Evolutionary conservation across 1,140 invertebrate genomes (phyloP).

Genomic region (Bradysia coprophila): DNA sequence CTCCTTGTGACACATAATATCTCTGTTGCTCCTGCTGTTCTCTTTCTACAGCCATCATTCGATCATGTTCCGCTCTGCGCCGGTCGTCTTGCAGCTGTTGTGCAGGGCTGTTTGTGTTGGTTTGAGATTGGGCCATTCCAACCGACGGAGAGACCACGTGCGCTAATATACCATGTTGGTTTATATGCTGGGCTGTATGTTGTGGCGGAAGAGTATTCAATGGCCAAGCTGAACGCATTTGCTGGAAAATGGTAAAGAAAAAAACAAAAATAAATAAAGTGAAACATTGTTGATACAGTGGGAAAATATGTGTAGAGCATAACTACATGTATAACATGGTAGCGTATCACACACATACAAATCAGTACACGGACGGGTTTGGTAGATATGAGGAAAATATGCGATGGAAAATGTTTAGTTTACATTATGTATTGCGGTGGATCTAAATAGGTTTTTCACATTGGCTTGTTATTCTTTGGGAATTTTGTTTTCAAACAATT

Average conservation of each 20-base stretch:
- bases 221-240: constrained; percentile 2
- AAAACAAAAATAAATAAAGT: no score
- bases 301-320: no score
- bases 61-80: background rate
- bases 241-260: background rate
- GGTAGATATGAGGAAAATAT: no score
- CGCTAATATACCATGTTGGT: background rate
- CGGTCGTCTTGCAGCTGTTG: background rate
- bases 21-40: constrained; percentile 15
- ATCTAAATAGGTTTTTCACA: no score
- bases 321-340: no score
- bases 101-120: background rate
- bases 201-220: constrained; percentile 2
- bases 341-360: no score
- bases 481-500: no score
- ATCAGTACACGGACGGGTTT: no score
- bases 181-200: background rate
- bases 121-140: background rate
- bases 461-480: no score
- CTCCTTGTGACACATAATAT: constrained; percentile 1
- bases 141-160: background rate
- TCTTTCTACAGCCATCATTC: background rate
- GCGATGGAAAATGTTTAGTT: no score
- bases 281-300: no score
- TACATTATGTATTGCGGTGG: no score